Base-by-base conservation (phyloP, 2,797 vertebrate species). In the Phrynocephalus guinanensis region DNA sequence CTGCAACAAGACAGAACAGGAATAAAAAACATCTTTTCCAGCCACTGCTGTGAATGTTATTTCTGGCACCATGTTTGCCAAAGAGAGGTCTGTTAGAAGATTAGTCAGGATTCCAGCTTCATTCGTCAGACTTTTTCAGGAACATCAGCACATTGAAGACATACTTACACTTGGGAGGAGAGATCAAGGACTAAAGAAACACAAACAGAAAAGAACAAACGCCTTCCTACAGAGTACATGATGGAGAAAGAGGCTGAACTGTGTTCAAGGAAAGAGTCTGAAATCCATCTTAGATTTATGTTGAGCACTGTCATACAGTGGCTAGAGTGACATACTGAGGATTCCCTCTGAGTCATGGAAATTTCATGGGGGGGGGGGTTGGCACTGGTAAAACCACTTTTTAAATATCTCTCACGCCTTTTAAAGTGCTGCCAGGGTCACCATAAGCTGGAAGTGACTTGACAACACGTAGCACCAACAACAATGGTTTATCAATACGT, bases 21-120 rank as follows among this genome's bases (percentile, higher is more conserved):
- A 79, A 83, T 72, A 83, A 84, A 84, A 79, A 13, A 26, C 18
- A 8, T 48, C 6, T 83, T 81, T 63, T 80, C 24, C 67, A 78
- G 33, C 50, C 60, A 63, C 75, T 84, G 70, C 48, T 79, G 68
- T 79, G 76, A 84, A 79, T 73, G 38, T 84, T 72, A 79, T 88
- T 79, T 79, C 75, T 79, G 87, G 87, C 82, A 5, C 44, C 44
- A 22, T n/a, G 6, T 79, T 83, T 83, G 81, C 26, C 52, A 83
- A 83, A 71, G 7, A 30, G 26, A 77, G 33, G 63, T 79, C 73
- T 79, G 67, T 93, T 95, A 93, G 93, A 92, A 92, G 85, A 90
- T 91, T 85, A 85, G 90, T 91, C 86, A 81, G 89, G 88, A 90
- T 80, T 91, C 56, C 52, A 76, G 83, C 68, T 79, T 15, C 38